A percentile compares a stretch with the other conserved stretches of the same genome.
Evolutionary conservation across 1,140 invertebrate species (phyloP).

Genomic region (Plectrocnemia conspersa): DNA sequence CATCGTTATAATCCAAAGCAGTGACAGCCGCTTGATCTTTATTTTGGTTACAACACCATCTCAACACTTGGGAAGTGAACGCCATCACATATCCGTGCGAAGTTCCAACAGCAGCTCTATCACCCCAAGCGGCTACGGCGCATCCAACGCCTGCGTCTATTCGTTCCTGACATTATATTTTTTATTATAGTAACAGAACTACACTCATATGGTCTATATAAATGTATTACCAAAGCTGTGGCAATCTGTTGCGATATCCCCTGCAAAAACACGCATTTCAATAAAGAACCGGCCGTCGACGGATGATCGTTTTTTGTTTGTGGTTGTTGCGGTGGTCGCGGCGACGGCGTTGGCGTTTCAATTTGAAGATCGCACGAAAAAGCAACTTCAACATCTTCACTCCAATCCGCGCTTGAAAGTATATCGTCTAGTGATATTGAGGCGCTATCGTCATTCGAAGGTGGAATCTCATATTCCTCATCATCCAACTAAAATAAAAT

Average conservation of each 20-base stretch:
- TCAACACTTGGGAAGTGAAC: conserved; percentile 83
- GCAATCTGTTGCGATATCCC: conserved; percentile 81
- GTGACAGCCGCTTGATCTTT: conserved; percentile 78
- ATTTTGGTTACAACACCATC: conserved; percentile 76
- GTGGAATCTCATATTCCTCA: conserved; percentile 77
- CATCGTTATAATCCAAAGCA: conserved; percentile 79
- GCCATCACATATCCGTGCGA: conserved; percentile 87
- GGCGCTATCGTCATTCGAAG: conserved; percentile 63
- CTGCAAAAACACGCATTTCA: conserved; percentile 76
- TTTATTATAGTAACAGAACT: background rate
- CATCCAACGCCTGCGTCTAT: conserved; percentile 86
- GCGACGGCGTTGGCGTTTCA: conserved; percentile 37
- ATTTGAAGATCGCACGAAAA: conserved; percentile 1
- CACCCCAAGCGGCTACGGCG: conserved; percentile 69
- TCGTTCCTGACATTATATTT: conserved; percentile 59
- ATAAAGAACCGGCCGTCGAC: conserved; percentile 60
- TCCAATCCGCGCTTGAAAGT: conserved; percentile 64
- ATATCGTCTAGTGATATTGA: conserved; percentile 73
- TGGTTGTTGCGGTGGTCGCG: conserved; percentile 50
- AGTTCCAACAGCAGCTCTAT: conserved; percentile 84
- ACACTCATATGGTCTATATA: conserved; percentile 1
- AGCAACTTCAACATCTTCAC: conserved; percentile 48
- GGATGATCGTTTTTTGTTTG: conserved; percentile 43
- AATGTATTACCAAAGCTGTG: conserved; percentile 63
- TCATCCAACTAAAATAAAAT: conserved; percentile 61